Percentiles rank a stretch among this genome's conserved stretches.
phyloP scores from a whole-genome alignment of 2,113 vertebrate species.

The Tiliqua scincoides region DNA sequence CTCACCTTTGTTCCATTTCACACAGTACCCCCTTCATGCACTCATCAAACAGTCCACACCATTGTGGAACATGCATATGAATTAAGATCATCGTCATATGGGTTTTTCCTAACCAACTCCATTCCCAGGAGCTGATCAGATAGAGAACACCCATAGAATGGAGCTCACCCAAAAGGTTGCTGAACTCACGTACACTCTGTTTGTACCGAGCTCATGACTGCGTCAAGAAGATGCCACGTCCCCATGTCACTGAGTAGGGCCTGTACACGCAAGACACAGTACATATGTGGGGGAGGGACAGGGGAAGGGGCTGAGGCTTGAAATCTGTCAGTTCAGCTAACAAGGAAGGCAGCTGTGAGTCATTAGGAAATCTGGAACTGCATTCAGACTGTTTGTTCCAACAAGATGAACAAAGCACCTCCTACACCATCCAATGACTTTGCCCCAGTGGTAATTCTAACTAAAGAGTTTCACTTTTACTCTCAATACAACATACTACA shows the following conservation, averaged over 20 bases:
- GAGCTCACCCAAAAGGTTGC: neutral
- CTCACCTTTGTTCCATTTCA: too few species aligned
- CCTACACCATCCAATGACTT: neutral
- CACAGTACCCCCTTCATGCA: too few species aligned
- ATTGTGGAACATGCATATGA: too few species aligned
- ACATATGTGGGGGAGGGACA: neutral
- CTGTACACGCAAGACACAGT: too few species aligned
- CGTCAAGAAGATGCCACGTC: neutral
- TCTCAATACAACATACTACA: neutral
- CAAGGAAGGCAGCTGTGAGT: neutral
- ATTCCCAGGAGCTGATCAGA: neutral
- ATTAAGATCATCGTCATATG: too few species aligned
- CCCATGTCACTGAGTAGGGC: too few species aligned
- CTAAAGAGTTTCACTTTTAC: neutral
- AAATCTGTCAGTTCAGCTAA: neutral
- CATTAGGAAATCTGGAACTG: neutral
- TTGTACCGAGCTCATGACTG: too few species aligned
- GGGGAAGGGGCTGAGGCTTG: neutral
- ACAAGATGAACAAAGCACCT: neutral
- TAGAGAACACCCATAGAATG: neutral
- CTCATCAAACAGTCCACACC: too few species aligned
- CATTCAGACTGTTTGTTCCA: neutral
- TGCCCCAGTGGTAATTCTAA: accelerated
- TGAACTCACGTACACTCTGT: neutral
- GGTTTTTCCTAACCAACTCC: neutral